These are phyloP conservation scores for Labeo catla DNA, from an alignment of 2,113 vertebrate species.

Conservation along the genomic window DNA sequence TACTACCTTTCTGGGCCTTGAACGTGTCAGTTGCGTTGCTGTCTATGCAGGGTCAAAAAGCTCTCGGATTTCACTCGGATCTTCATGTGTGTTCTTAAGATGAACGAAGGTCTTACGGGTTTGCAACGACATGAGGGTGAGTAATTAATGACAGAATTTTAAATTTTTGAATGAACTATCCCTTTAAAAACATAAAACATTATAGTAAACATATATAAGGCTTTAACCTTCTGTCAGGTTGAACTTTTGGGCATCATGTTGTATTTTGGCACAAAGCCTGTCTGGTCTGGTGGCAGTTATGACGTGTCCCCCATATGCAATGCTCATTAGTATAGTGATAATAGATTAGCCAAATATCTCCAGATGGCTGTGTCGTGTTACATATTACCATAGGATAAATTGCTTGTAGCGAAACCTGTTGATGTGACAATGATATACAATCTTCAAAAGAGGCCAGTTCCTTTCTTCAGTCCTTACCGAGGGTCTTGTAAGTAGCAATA, in stretches of 20 bases:
- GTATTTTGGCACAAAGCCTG: neutral
- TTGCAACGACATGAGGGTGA: too few relatives aligned
- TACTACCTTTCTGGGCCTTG: too few relatives aligned
- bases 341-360: constrained; percentile 40
- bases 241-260: constrained; percentile 15
- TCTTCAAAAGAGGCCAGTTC: constrained; percentile 8
- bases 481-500: neutral
- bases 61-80: too few relatives aligned
- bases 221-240: constrained; percentile 32
- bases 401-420: neutral
- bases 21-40: too few relatives aligned
- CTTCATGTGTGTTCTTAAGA: too few relatives aligned
- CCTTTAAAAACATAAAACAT: neutral
- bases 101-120: too few relatives aligned
- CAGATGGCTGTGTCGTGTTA: constrained; percentile 15
- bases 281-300: neutral
- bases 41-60: too few relatives aligned
- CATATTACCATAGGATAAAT: constrained; percentile 13
- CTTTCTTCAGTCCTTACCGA: constrained; percentile 38
- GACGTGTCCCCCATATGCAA: constrained; percentile 6
- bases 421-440: constrained; percentile 21
- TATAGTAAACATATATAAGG: neutral
- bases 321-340: constrained; percentile 25
- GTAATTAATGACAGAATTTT: too few relatives aligned
- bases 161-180: too few relatives aligned